Evolutionary conservation across 2,797 vertebrate genomes (phyloP), one percentile per base, ranked within the genome.

Genomic region (Emydoidea blandingii): DNA sequence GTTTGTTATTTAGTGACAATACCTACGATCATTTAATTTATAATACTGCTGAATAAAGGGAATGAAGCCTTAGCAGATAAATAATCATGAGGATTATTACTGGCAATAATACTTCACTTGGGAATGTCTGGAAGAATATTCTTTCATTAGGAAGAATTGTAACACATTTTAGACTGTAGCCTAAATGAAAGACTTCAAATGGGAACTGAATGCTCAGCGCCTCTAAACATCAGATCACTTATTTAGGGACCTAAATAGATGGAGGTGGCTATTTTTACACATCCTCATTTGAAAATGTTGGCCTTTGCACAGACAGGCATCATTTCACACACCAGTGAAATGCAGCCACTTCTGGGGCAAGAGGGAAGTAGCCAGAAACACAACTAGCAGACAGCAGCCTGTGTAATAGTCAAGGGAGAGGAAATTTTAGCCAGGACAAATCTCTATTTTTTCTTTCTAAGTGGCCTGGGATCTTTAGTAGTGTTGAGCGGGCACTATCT

Each of bases 221-320:
- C 6, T 81, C 80, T 76, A 50, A 94, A 89, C 81, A 44, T 56
- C 68, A 91, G 56, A 54, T 57, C 47, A 81, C 87, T 92, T 92
- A 44, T 4, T 7, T 11, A 76, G 37, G 68, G 52, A 12, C 62
- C 89, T 93, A 44, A 79, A 8, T 23, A 93, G 85, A 37, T 0
- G 0, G 85, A 44, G n/a, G 82, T 59, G 52, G 68, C 41, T 91
- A 23, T 27, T 16, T 92, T 54, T 79, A 14, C 53, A n/a, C 18
- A 90, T 79, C 41, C 86, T 59, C 41, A 49, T 78, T 62, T 54
- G 12, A 88, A 92, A 91, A 91, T 8, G 76, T 72, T 91, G 72
- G 3, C 56, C 79, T 92, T 94, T 88, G 53, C 86, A 79, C 34
- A 31, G 68, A 25, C 16, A 47, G 74, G 80, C 94, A 93, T 90